These are phyloP conservation scores for Halotydeus destructor DNA, from an alignment of 1,140 invertebrate species.

Conservation along the genomic window DNA sequence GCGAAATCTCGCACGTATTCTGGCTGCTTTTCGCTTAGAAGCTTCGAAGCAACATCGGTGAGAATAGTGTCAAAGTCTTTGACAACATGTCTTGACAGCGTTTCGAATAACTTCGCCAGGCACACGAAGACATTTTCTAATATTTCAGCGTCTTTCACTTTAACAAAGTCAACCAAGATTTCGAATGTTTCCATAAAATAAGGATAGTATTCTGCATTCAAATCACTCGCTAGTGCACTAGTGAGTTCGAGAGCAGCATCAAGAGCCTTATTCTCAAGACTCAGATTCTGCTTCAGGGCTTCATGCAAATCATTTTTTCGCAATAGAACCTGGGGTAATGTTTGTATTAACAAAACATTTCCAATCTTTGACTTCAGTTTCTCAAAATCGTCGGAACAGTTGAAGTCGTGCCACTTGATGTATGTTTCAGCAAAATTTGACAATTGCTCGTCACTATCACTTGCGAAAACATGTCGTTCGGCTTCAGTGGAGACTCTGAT, in stretches of 20 bases:
- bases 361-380: constrained; percentile 42
- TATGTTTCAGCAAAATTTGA: constrained; percentile 54
- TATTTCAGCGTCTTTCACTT: constrained; percentile 52
- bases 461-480: constrained; percentile 40
- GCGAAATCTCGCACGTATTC: constrained; percentile 72
- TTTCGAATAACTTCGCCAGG: constrained; percentile 71
- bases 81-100: constrained; percentile 46
- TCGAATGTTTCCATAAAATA: constrained; percentile 41
- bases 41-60: neutral
- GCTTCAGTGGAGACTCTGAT: constrained; percentile 54
- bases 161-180: constrained; percentile 39
- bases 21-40: constrained; percentile 33
- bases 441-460: constrained; percentile 36
- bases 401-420: constrained; percentile 65
- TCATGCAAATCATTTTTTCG: constrained; percentile 47
- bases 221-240: constrained; percentile 58
- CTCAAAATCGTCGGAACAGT: constrained; percentile 53
- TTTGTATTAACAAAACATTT: constrained; percentile 35
- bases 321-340: constrained; percentile 51
- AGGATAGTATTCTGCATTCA: constrained; percentile 62
- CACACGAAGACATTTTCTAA: constrained; percentile 59
- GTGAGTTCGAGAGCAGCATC: constrained; percentile 62
- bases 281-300: constrained; percentile 43
- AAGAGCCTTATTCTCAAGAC: constrained; percentile 42
- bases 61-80: constrained; percentile 42